phyloP scores from a whole-genome alignment of 37 sponge, comb jelly and placozoan species.

The Halichondria panicea region DNA sequence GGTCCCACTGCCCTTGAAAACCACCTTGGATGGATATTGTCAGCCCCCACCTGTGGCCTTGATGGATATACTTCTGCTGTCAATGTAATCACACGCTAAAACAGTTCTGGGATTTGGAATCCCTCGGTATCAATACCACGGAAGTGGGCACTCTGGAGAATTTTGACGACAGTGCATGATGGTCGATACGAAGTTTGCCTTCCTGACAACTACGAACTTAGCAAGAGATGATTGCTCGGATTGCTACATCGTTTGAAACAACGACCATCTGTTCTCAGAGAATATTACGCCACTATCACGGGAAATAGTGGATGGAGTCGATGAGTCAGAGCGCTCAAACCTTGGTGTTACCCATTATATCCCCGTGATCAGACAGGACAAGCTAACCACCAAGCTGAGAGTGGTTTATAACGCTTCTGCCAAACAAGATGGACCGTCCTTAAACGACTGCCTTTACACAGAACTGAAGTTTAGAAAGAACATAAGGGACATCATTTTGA shows the following conservation, averaged over 20 bases:
- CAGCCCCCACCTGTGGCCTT: conserved; percentile 4
- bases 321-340: neutral
- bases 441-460: too few relatives aligned
- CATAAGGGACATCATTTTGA: too few relatives aligned
- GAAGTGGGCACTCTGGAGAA: neutral
- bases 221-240: neutral
- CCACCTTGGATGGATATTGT: conserved; percentile 12
- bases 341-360: conserved; percentile 15
- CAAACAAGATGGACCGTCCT: conserved; percentile 1
- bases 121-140: conserved; percentile 1
- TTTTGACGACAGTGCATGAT: conserved; percentile 1
- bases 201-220: conserved; percentile 7
- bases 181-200: conserved; percentile 15
- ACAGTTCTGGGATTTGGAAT: conserved; percentile 28
- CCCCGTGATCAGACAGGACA: conserved; percentile 13
- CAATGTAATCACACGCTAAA: neutral
- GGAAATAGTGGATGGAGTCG: conserved; percentile 23
- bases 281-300: conserved; percentile 13
- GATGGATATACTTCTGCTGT: neutral
- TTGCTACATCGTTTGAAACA: conserved; percentile 11
- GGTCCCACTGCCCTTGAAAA: neutral
- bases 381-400: conserved; percentile 28
- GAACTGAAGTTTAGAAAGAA: too few relatives aligned
- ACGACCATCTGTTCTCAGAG: conserved; percentile 1
- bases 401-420: conserved; percentile 37